Conservation (phyloP, 2,113 vertebrate genomes). For the Cyprinodon tularosa region DNA sequence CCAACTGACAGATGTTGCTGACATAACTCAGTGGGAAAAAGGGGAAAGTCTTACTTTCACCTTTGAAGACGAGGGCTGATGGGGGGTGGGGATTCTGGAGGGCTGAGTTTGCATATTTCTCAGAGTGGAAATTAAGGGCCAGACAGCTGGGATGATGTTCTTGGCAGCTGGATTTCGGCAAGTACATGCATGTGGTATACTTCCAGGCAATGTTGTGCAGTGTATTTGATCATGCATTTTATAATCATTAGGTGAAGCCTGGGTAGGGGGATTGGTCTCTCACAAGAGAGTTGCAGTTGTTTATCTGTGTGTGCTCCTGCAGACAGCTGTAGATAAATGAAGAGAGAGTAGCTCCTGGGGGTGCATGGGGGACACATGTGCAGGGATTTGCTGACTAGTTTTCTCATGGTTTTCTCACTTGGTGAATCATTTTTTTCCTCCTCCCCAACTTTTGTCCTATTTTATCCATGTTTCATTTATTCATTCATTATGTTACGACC, state of each 20-base stretch:
- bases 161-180: constrained; percentile 25
- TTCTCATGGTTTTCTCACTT: constrained; percentile 39
- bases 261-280: constrained; percentile 41
- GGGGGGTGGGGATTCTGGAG: constrained; percentile 41
- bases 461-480: constrained; percentile 61
- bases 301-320: constrained; percentile 54
- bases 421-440: constrained; percentile 25
- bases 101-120: constrained; percentile 68
- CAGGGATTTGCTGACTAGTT: constrained; percentile 70
- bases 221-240: constrained; percentile 72
- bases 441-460: constrained; percentile 43
- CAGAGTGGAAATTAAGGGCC: constrained; percentile 52
- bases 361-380: constrained; percentile 39
- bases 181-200: constrained; percentile 7
- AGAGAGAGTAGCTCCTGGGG: constrained; percentile 70
- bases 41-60: constrained; percentile 39
- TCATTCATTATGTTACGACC: constrained; percentile 68
- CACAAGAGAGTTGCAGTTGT: constrained; percentile 57
- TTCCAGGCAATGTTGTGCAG: constrained; percentile 26
- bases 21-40: constrained; percentile 41
- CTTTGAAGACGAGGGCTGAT: background rate
- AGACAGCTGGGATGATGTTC: constrained; percentile 17
- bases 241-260: constrained; percentile 71
- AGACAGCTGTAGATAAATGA: constrained; percentile 80
- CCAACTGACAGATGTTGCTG: constrained; percentile 51